A percentile compares a stretch with the other conserved stretches of the same genome.
These are phyloP conservation scores for Brotogeris chrysoptera DNA, from an alignment of 2,797 vertebrate species.

Conservation along the genomic window DNA sequence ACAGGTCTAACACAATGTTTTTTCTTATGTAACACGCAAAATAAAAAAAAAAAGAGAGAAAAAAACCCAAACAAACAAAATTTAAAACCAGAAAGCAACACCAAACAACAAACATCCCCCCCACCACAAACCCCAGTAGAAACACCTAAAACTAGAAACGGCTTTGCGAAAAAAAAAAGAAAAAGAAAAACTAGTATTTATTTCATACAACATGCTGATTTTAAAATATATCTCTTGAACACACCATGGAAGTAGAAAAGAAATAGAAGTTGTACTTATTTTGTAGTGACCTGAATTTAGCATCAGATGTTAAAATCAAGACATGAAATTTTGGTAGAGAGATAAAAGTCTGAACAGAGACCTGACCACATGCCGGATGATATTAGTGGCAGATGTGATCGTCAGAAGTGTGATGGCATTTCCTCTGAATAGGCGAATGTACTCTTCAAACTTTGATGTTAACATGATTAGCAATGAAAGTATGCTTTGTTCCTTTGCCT, in stretches of 20 bases:
- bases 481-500: slow-evolving; percentile 87
- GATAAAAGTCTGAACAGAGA: slow-evolving; percentile 76
- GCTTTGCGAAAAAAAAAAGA: not conserved
- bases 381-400: slow-evolving; percentile 86
- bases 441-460: slow-evolving; percentile 87
- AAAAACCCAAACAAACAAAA: not conserved
- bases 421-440: slow-evolving; percentile 86
- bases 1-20: not conserved
- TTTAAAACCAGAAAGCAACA: not conserved
- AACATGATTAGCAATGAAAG: slow-evolving; percentile 86
- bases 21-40: not conserved
- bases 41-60: not conserved
- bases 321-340: slow-evolving; percentile 73
- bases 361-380: slow-evolving; percentile 78
- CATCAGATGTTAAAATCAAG: slow-evolving; percentile 75
- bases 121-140: rapidly evolving
- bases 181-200: not conserved
- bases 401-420: slow-evolving; percentile 87
- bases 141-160: not conserved
- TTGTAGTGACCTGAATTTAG: slow-evolving; percentile 72
- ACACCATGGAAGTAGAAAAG: slow-evolving; percentile 43
- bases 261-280: slow-evolving; percentile 58
- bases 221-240: slow-evolving; percentile 55
- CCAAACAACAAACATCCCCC: not conserved
- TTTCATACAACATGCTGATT: not conserved